Conservation (phyloP, 2,888 invertebrate species). For the Drosophila quinaria region DNA sequence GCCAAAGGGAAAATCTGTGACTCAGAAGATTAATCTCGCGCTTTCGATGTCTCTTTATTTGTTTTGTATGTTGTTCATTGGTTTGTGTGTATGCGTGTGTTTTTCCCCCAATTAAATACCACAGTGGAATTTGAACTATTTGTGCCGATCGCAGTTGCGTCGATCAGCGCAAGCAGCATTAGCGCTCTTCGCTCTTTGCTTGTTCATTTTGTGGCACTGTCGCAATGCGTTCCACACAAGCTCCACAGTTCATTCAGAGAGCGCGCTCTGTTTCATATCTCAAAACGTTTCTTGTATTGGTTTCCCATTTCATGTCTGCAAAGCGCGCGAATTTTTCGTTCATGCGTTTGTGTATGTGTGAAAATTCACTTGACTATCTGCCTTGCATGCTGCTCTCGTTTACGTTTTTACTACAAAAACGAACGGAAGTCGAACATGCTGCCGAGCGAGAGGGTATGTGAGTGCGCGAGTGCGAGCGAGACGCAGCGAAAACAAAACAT, state of each 20-base stretch:
- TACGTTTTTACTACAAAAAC: slow-evolving; percentile 63
- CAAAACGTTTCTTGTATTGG: slow-evolving; percentile 60
- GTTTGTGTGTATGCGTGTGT: slow-evolving; percentile 16
- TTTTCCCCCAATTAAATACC: slow-evolving; percentile 49
- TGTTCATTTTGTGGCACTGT: slow-evolving; percentile 40
- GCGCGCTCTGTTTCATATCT: slow-evolving; percentile 25
- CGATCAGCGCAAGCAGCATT: too few relatives aligned
- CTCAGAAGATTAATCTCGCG: slow-evolving; percentile 37
- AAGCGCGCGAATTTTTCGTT: slow-evolving; percentile 66
- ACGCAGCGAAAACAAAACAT: slow-evolving; percentile 79
- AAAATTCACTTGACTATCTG: slow-evolving; percentile 63
- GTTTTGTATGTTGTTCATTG: slow-evolving; percentile 12
- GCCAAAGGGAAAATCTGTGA: slow-evolving; percentile 30
- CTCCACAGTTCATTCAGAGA: slow-evolving; percentile 56
- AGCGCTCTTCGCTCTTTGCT: background rate
- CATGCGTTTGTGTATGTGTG: slow-evolving; percentile 28
- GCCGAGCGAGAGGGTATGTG: slow-evolving; percentile 38
- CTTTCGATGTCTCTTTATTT: slow-evolving; percentile 25
- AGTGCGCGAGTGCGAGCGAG: slow-evolving; percentile 56
- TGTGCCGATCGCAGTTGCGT: slow-evolving; percentile 43
- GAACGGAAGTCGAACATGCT: slow-evolving; percentile 61
- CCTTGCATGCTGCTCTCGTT: slow-evolving; percentile 46
- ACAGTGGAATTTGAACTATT: slow-evolving; percentile 68
- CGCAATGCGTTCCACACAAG: slow-evolving; percentile 42
- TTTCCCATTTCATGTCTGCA: slow-evolving; percentile 56